Percentiles rank a stretch among this genome's conserved stretches.
These are phyloP conservation scores for Drosophila navojoa DNA, from an alignment of 1,140 invertebrate genomes.

Conservation along the genomic window DNA sequence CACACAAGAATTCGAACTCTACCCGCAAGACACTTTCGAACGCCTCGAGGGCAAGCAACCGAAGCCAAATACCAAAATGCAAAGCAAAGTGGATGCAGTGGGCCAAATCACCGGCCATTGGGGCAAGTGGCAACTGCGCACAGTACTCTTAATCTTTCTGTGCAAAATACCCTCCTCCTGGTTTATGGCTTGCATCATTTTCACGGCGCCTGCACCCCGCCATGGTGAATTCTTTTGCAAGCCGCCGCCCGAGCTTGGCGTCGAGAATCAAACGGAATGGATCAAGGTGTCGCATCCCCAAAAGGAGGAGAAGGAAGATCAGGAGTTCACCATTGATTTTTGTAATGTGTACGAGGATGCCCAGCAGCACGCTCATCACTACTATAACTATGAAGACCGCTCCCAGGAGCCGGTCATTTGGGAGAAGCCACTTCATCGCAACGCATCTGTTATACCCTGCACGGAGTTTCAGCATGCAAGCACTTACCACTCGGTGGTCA, in stretches of 20 bases:
- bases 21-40: conserved; percentile 78
- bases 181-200: conserved; percentile 85
- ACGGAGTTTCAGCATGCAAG: conserved; percentile 74
- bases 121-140: conserved; percentile 83
- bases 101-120: conserved; percentile 81
- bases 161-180: conserved; percentile 84
- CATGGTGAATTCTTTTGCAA: conserved; percentile 83
- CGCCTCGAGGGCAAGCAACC: conserved; percentile 63
- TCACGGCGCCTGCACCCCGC: conserved; percentile 77
- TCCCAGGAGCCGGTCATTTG: conserved; percentile 70
- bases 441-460: conserved; percentile 76
- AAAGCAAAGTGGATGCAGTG: conserved; percentile 82
- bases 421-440: conserved; percentile 68
- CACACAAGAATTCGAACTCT: conserved; percentile 54
- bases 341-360: conserved; percentile 82
- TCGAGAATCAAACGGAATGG: conserved; percentile 77
- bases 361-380: conserved; percentile 77
- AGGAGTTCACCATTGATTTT: conserved; percentile 81
- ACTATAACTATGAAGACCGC: conserved; percentile 70
- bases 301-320: conserved; percentile 75
- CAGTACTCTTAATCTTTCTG: conserved; percentile 80
- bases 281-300: conserved; percentile 83
- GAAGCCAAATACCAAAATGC: conserved; percentile 64
- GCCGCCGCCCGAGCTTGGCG: conserved; percentile 61
- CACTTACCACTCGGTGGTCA: conserved; percentile 78